These are phyloP conservation scores for Amniataba percoides DNA, from an alignment of 2,797 vertebrate species.

Conservation along the genomic window DNA sequence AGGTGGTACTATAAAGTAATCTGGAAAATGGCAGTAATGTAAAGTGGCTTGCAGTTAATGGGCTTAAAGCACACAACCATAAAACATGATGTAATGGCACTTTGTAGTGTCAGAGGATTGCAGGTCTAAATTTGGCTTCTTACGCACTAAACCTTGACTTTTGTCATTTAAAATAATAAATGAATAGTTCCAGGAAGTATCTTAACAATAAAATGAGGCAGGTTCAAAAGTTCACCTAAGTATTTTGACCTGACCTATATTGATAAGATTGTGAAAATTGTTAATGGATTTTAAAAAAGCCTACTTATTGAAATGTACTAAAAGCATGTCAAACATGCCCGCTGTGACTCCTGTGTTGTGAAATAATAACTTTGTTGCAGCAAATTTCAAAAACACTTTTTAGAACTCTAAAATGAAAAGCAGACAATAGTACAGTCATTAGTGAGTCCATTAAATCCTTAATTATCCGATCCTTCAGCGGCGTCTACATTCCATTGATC, in stretches of 20 bases:
- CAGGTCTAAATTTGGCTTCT: not conserved
- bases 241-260: not conserved
- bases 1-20: not conserved
- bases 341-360: no score
- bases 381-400: no score
- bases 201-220: not conserved
- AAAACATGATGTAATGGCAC: not conserved
- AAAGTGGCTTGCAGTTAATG: not conserved
- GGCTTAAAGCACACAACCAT: not conserved
- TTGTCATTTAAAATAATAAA: not conserved
- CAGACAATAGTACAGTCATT: conserved; percentile 63
- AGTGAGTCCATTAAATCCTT: conserved; percentile 78
- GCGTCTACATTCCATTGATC: conserved; percentile 47
- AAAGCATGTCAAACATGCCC: not conserved
- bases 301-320: not conserved
- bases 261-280: not conserved
- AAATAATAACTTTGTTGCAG: no score
- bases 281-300: not conserved
- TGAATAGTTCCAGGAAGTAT: not conserved
- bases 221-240: not conserved
- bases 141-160: not conserved
- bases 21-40: not conserved
- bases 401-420: conserved; percentile 37
- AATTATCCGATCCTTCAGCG: conserved; percentile 67
- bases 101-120: not conserved